Percentiles rank a stretch among this genome's conserved stretches.
phyloP scores from a whole-genome alignment of 2,888 invertebrate genomes.

The Pseudococcus jackbeardsleyi region DNA sequence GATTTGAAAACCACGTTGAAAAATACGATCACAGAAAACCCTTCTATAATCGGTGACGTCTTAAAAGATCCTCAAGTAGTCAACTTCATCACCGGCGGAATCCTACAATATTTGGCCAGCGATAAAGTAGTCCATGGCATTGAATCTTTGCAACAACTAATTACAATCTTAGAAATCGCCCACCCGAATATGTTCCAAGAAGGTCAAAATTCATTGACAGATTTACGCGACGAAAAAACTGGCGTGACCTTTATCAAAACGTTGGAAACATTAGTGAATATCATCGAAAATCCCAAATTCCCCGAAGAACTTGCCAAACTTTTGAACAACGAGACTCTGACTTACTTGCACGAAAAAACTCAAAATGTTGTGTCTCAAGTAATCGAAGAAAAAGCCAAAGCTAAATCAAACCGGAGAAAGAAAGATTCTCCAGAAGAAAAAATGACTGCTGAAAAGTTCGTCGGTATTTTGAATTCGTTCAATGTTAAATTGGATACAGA shows the following conservation, averaged over 20 bases:
- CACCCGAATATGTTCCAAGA: not conserved
- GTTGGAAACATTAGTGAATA: not conserved
- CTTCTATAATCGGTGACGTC: not conserved
- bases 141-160: slow-evolving; percentile 15
- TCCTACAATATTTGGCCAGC: not conserved
- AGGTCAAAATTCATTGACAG: not conserved
- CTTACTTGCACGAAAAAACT: slow-evolving; percentile 12
- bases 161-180: not conserved
- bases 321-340: not conserved
- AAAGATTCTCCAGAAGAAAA: not conserved
- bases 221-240: not conserved
- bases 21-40: not conserved
- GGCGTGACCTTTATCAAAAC: not conserved
- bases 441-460: not conserved
- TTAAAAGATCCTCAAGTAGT: slow-evolving; percentile 15
- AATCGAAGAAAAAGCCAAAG: not conserved
- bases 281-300: not conserved
- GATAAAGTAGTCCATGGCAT: not conserved
- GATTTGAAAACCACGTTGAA: not conserved
- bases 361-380: not conserved
- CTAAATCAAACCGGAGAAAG: too few relatives aligned
- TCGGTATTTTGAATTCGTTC: not conserved
- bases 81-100: not conserved
- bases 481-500: not conserved
- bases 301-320: not conserved